Conservation (phyloP, 2,113 vertebrate species). For the Menura novaehollandiae region DNA sequence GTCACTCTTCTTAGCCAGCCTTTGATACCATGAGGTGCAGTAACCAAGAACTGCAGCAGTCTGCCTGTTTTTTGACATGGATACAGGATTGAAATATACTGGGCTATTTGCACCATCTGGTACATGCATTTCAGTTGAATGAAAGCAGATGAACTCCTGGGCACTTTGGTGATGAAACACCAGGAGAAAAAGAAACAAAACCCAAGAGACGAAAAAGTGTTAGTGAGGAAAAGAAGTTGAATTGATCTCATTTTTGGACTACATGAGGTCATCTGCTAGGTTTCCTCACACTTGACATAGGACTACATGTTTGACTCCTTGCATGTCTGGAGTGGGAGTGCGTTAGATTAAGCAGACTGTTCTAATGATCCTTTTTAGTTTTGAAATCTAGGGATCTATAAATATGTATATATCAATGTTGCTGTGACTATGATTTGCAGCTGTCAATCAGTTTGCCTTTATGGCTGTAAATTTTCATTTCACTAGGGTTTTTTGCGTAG, state of each 20-base stretch:
- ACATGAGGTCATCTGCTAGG: neutral
- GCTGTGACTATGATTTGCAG: conserved; percentile 58
- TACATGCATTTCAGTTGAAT: conserved; percentile 62
- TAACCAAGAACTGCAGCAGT: conserved; percentile 60
- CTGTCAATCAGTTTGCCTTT: conserved; percentile 59
- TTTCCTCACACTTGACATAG: neutral
- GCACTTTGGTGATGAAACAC: conserved; percentile 57
- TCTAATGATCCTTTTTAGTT: conserved; percentile 54
- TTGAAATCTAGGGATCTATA: conserved; percentile 44
- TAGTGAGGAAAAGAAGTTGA: neutral
- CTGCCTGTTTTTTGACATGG: conserved; percentile 57
- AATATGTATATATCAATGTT: conserved; percentile 62
- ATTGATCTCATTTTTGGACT: conserved; percentile 21
- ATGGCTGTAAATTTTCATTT: conserved; percentile 46
- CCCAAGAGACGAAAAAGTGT: conserved; percentile 35
- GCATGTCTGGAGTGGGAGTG: neutral
- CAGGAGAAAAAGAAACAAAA: conserved; percentile 57
- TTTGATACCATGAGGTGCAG: conserved; percentile 66
- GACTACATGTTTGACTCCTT: neutral
- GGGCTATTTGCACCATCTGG: conserved; percentile 63
- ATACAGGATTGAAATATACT: conserved; percentile 63
- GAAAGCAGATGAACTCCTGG: conserved; percentile 54
- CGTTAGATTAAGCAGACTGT: conserved; percentile 24
- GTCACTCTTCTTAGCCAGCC: conserved; percentile 53
- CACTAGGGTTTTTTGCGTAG: conserved; percentile 1